phyloP scores from a whole-genome alignment of 30 jellyfish, hydroid and myxozoan genomes.

The Aurelia sp. region DNA sequence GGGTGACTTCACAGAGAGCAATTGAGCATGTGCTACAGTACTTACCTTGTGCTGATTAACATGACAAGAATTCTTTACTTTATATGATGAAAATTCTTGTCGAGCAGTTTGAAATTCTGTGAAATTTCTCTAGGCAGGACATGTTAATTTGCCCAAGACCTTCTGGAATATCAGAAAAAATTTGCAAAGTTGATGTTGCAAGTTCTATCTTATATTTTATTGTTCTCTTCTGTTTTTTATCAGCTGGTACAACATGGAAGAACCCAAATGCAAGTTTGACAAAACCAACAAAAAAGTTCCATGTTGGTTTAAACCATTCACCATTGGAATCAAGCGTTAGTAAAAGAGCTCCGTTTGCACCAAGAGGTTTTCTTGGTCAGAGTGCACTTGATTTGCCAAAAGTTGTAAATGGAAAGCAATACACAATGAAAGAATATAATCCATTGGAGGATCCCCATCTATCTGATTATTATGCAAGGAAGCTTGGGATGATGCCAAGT shows the following conservation, averaged over 20 bases:
- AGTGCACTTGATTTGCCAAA: slow-evolving; percentile 84
- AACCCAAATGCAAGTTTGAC: slow-evolving; percentile 90
- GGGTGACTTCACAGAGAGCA: too few species aligned
- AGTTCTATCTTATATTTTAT: too few species aligned
- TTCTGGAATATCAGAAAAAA: too few species aligned
- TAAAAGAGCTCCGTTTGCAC: slow-evolving; percentile 95
- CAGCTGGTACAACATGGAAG: slow-evolving; percentile 86
- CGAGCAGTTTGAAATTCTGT: too few species aligned
- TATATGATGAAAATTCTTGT: too few species aligned
- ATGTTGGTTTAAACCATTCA: slow-evolving; percentile 61
- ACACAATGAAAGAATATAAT: slow-evolving; percentile 84
- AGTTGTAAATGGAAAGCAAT: slow-evolving; percentile 94
- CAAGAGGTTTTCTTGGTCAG: slow-evolving; percentile 73
- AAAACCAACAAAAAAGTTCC: slow-evolving; percentile 74
- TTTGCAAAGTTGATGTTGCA: too few species aligned
- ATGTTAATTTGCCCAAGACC: too few species aligned
- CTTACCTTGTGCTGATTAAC: too few species aligned
- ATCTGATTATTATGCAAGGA: slow-evolving; percentile 89
- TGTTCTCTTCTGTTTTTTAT: too few species aligned
- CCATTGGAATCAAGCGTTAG: slow-evolving; percentile 88
- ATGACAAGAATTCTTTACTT: too few species aligned
- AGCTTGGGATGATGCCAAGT: slow-evolving; percentile 81
- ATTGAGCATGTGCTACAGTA: too few species aligned
- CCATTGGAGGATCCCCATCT: slow-evolving; percentile 96
- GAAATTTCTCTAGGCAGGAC: too few species aligned